Conservation (phyloP, 2,888 invertebrate species). For the Caenorhabditis afra region DNA sequence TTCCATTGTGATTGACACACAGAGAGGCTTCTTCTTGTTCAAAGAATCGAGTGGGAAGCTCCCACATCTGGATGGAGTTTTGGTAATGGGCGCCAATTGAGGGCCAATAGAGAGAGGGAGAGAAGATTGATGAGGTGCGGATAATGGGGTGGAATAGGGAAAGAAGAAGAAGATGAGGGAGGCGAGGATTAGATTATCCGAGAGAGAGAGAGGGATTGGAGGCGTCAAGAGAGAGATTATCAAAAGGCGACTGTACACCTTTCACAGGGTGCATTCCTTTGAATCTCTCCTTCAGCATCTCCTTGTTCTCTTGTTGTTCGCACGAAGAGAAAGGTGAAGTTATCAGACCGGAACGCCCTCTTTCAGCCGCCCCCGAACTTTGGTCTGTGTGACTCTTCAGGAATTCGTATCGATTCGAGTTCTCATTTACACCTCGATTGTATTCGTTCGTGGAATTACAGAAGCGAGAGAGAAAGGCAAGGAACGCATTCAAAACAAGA, state of each 20-base stretch:
- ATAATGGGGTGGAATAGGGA: constrained; percentile 13
- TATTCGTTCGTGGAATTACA: no score
- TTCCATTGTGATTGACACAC: constrained; percentile 30
- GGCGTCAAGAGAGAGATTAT: constrained; percentile 11
- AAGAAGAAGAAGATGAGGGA: neutral
- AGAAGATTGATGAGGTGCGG: constrained; percentile 43
- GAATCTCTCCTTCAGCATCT: neutral
- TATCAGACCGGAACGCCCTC: neutral
- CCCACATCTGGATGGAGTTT: constrained; percentile 17
- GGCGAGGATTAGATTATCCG: constrained; percentile 38
- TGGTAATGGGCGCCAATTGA: constrained; percentile 41
- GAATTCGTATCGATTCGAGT: no score
- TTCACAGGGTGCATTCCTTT: constrained; percentile 6
- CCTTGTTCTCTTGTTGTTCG: neutral
- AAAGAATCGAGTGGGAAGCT: neutral
- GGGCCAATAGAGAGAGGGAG: neutral
- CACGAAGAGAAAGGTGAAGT: neutral
- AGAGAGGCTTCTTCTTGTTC: neutral
- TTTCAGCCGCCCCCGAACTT: no score
- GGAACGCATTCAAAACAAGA: no score
- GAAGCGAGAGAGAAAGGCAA: no score
- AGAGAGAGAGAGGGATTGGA: constrained; percentile 13
- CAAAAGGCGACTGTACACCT: constrained; percentile 17
- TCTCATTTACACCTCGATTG: no score
- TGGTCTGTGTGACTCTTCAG: no score